A percentile compares a stretch with the other conserved stretches of the same genome.
Conservation (phyloP, 2,797 vertebrate genomes). For the Anniella stebbinsi region DNA sequence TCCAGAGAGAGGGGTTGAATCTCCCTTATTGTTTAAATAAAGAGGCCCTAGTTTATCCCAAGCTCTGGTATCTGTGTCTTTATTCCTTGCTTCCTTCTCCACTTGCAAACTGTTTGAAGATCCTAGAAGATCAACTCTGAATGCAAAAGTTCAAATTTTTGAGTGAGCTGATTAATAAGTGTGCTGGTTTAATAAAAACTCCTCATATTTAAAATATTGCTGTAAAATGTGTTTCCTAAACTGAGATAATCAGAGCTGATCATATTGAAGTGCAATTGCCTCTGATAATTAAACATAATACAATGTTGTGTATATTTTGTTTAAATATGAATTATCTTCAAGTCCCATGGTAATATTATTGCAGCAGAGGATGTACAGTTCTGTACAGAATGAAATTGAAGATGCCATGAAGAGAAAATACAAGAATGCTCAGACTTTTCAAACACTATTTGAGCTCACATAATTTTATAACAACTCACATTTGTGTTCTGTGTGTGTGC, state of each 20-base stretch:
- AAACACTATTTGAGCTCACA: constrained; percentile 27
- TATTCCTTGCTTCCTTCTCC: too few species aligned
- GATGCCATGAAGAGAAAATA: constrained; percentile 27
- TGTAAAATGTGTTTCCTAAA: not conserved
- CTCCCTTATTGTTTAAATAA: too few species aligned
- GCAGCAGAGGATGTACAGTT: not conserved
- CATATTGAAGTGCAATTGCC: not conserved
- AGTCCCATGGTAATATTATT: not conserved
- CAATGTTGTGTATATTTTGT: not conserved
- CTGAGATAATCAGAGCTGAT: not conserved
- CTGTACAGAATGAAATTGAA: not conserved
- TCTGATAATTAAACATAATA: not conserved
- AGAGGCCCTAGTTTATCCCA: too few species aligned
- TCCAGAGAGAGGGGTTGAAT: too few species aligned
- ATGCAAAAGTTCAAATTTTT: not conserved
- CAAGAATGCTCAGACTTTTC: constrained; percentile 46
- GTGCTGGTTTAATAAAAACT: not conserved
- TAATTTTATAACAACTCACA: constrained; percentile 14
- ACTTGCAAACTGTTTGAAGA: not conserved
- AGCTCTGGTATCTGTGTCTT: too few species aligned
- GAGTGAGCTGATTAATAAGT: not conserved
- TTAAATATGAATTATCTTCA: not conserved
- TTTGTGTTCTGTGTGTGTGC: constrained; percentile 30
- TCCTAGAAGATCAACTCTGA: not conserved
- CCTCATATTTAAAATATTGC: not conserved